These are phyloP conservation scores for Molanna angustata DNA, from an alignment of 2,888 invertebrate genomes.

Conservation along the genomic window DNA sequence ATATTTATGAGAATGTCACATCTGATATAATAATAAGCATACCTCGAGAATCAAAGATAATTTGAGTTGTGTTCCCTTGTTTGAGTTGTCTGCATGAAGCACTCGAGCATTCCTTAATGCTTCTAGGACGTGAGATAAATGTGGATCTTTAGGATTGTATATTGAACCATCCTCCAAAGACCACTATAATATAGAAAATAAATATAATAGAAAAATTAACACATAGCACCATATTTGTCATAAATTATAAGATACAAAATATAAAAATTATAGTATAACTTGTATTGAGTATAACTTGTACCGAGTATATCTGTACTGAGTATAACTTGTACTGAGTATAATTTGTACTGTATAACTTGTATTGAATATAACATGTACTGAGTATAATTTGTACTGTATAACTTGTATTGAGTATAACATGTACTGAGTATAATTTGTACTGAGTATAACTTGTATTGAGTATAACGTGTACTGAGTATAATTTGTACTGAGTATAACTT, in stretches of 20 bases:
- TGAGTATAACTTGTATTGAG: no score
- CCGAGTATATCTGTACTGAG: background rate
- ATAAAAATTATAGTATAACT: background rate
- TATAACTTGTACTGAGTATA: no score
- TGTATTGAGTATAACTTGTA: background rate
- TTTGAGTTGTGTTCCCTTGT: conserved; percentile 89
- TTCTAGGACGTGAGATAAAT: conserved; percentile 59
- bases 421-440: no score
- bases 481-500: background rate
- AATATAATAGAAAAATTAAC: background rate
- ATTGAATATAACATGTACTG: no score
- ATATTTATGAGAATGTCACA: no score
- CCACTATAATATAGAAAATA: conserved; percentile 43
- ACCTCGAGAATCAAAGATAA: conserved; percentile 73
- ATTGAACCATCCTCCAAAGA: conserved; percentile 11
- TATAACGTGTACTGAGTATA: no score
- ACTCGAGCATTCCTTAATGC: conserved; percentile 67
- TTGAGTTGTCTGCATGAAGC: conserved; percentile 72
- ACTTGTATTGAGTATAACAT: no score
- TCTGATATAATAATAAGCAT: no score
- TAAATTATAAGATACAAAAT: background rate
- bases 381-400: no score
- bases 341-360: no score
- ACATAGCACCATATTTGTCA: background rate
- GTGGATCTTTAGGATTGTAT: conserved; percentile 16